Percentiles rank a stretch among this genome's conserved stretches.
phyloP scores from a whole-genome alignment of 2,113 vertebrate species.

The Garra rufa region DNA sequence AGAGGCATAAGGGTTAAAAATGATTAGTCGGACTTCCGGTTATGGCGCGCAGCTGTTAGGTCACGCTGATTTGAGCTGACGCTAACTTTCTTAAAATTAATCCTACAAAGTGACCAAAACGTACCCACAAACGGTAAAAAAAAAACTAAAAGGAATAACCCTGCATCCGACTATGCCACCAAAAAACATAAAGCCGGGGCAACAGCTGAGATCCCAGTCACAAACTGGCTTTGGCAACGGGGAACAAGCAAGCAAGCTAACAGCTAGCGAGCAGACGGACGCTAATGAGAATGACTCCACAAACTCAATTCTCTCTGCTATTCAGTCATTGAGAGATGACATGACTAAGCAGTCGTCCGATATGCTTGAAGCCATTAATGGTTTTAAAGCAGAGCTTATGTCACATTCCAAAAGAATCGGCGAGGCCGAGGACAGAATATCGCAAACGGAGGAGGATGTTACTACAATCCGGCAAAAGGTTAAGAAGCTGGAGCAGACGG shows the following conservation, averaged over 20 bases:
- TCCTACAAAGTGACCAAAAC: not conserved
- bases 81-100: not conserved
- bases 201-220: not conserved
- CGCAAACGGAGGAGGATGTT: constrained; percentile 6
- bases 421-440: not conserved
- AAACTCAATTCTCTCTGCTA: too few relatives aligned
- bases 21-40: not conserved
- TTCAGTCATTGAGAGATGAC: not conserved
- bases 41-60: not conserved
- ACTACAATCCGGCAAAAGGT: not conserved
- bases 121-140: not conserved
- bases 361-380: too few relatives aligned
- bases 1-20: too few relatives aligned
- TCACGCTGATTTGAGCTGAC: not conserved
- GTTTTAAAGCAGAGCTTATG: too few relatives aligned
- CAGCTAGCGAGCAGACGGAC: too few relatives aligned
- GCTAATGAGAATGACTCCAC: too few relatives aligned
- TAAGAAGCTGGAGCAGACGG: not conserved
- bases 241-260: not conserved
- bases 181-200: not conserved
- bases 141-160: not conserved
- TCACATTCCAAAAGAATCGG: not conserved
- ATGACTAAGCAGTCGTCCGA: too few relatives aligned
- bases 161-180: not conserved
- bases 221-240: not conserved